Percentiles rank a stretch among this genome's conserved stretches.
Conservation (phyloP, 2,888 invertebrate species). For the Halictus ligatus region DNA sequence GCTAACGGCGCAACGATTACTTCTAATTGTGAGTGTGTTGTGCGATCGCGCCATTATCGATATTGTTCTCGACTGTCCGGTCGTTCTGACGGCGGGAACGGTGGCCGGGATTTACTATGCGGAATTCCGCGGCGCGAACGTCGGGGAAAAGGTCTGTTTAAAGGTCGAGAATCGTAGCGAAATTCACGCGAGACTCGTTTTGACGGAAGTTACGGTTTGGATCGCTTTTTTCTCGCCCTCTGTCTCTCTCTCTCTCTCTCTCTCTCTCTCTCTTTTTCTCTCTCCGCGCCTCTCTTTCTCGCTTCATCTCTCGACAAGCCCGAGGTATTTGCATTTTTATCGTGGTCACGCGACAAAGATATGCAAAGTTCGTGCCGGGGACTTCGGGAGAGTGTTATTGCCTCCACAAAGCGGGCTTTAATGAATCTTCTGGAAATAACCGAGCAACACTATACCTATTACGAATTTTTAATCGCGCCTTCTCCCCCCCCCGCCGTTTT, state of each 20-base stretch:
- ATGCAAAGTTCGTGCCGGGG: slow-evolving; percentile 17
- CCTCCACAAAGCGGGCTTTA: slow-evolving; percentile 21
- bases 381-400: slow-evolving; percentile 22
- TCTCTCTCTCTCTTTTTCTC: not conserved
- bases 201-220: not conserved
- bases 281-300: not conserved
- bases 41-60: slow-evolving; percentile 58
- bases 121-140: not conserved
- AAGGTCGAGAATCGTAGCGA: slow-evolving; percentile 8
- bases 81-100: not conserved
- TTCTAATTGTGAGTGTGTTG: slow-evolving; percentile 42
- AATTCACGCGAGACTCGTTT: slow-evolving; percentile 11
- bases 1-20: slow-evolving; percentile 56
- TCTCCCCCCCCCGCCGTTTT: not conserved
- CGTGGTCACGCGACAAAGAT: slow-evolving; percentile 18
- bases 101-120: not conserved
- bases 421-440: slow-evolving; percentile 19
- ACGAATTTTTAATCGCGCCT: slow-evolving; percentile 15
- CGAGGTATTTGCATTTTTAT: slow-evolving; percentile 17
- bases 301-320: slow-evolving; percentile 1
- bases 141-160: slow-evolving; percentile 1
- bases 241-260: not conserved
- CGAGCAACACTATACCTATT: slow-evolving; percentile 16
- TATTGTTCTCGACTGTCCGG: slow-evolving; percentile 34
- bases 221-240: not conserved